Evolutionary conservation across 2,113 vertebrate genomes (phyloP), one percentile per base, ranked within the genome.

Genomic region (Archilochus colubris): DNA sequence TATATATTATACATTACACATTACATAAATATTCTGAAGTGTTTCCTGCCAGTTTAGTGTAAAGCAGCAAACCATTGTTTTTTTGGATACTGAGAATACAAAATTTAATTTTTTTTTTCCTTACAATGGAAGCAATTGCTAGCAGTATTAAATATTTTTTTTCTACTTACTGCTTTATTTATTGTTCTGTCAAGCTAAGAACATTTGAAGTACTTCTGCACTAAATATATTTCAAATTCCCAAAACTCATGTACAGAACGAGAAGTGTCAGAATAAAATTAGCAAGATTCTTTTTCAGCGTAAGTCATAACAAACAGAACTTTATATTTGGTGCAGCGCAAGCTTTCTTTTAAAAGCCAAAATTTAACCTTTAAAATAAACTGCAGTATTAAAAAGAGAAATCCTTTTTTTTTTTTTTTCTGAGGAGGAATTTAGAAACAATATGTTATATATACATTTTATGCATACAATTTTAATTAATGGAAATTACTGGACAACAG

Each of bases 231-330:
- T 87, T 81, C 73, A 86, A 79, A 36, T 51, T 66, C 77, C 66
- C 59, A 88, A 93, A 96, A 92, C 94, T 86, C 76, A 74, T 81
- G 55, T 72, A 84, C 44, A 14, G 73, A 92, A 90, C 68, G 67
- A 81, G 67, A 81, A 89, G 38, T 84, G 92, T 88, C 93, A 91
- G 82, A 95, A 94, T 81, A 82, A 91, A 95, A 95, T 92, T 88
- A 97, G 59, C 58, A 82, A 55, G 86, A 54, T 46, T 84, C 70
- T 74, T 59, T 73, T 70, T 86, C 36, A 53, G 46, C 50, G 69
- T 33, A 95, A 94, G 66, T 88, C 76, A 69, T 87, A 96, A 94
- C 51, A 89, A 92, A 92, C 63, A 88, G n/a, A 85, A 40, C 38
- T 88, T 83, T 91, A 57, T 77, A 81, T 83, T 81, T 90, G 81